Evolutionary conservation across 2,113 vertebrate species (phyloP), one percentile per base, ranked within the genome.

Genomic region (Neolamprologus variostigma): DNA sequence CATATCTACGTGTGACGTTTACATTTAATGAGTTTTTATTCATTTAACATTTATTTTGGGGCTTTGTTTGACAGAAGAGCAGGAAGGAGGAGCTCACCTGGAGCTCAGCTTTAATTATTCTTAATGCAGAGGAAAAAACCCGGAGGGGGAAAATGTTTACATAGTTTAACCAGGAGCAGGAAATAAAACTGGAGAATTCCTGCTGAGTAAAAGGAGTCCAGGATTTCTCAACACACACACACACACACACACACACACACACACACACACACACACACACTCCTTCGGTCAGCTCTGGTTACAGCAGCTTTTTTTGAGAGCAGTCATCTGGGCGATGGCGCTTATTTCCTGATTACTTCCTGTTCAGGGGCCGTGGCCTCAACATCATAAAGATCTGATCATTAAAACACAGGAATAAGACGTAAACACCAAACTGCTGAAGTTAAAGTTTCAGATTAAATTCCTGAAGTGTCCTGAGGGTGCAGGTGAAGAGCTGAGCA

Each of bases 251-350:
- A 19, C 16, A 17, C 6, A 17, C 16, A 50, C 16, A 19, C 47
- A 19, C 47, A 19, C 47, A 50, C 50, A 13, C 47, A 51, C 53
- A 55, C 21, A 31, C 57, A 61, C 14, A 10, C 28, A 33, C 28
- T 19, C 28, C 16, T 33, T 63, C 3, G 3, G 59, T 4, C 59
- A 35, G 9, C 28, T 63, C 28, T 1, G 16, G 3, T 63, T 63
- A 35, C 28, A 35, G 28, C 59, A 63, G 31, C 59, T 26, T 12
- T 7, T 55, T 12, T 11, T 23, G 6, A 7, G n/a, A 23, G 50
- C 2, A 53, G 50, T 19, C 0, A 53, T 53, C 53, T 4, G 11
- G 11, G 11, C 1, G 6, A 55, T 7, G n/a, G 54, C 2, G 21
- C 11, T 66, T n/a, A 11, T 66, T 66, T 35, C 61, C 31, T 11